A percentile compares a stretch with the other conserved stretches of the same genome.
phyloP scores from a whole-genome alignment of 2,888 invertebrate species.

The Panorpa germanica region DNA sequence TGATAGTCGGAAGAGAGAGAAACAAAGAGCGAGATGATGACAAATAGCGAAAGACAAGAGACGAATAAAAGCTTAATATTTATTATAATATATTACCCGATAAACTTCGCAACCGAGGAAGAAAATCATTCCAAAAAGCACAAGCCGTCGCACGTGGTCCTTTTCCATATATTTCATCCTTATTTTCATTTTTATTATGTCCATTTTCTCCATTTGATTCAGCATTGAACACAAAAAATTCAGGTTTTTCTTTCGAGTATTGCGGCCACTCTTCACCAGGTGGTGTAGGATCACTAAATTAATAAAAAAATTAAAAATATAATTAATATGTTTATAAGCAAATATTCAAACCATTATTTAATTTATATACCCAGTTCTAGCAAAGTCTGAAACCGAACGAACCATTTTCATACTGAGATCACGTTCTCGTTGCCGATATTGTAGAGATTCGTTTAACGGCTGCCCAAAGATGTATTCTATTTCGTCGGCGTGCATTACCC shows the following conservation, averaged over 20 bases:
- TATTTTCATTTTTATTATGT: too few relatives aligned
- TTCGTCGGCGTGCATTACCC: slow-evolving; percentile 95
- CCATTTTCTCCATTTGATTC: slow-evolving; percentile 48
- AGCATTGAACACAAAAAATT: slow-evolving; percentile 79
- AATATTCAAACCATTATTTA: not conserved
- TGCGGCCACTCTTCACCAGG: slow-evolving; percentile 58
- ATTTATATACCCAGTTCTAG: slow-evolving; percentile 70
- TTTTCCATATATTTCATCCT: slow-evolving; percentile 35
- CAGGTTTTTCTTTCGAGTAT: slow-evolving; percentile 67
- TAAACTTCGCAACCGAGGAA: slow-evolving; percentile 69
- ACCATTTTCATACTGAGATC: slow-evolving; percentile 83
- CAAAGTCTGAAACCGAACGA: slow-evolving; percentile 83
- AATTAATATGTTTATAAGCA: not conserved
- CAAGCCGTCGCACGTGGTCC: slow-evolving; percentile 75
- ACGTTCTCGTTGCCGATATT: slow-evolving; percentile 71
- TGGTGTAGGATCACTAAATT: slow-evolving; percentile 15
- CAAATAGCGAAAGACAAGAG: too few relatives aligned
- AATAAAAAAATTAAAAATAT: slow-evolving; percentile 1
- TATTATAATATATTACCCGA: too few relatives aligned
- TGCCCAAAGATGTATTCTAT: slow-evolving; percentile 96
- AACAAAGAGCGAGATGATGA: too few relatives aligned
- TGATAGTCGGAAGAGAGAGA: too few relatives aligned
- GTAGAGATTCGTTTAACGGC: slow-evolving; percentile 72
- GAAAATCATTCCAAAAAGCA: slow-evolving; percentile 92
- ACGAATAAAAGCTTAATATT: too few relatives aligned